Evolutionary conservation across 2,113 vertebrate genomes (phyloP).

Genomic region (Perognathus longimembris): DNA sequence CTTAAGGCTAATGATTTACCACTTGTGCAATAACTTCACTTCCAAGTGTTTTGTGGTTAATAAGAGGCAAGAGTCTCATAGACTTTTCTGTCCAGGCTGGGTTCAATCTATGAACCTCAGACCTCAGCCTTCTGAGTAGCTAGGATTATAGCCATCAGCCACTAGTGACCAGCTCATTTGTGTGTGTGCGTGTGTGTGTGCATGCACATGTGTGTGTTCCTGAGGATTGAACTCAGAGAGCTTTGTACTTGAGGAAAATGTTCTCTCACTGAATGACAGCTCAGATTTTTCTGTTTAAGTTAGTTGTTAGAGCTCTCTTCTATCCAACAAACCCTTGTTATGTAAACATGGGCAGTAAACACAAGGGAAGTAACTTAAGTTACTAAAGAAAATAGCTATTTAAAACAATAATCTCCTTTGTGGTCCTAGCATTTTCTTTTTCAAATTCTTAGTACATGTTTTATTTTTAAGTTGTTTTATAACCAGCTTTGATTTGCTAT

Average conservation of each 20-base stretch:
- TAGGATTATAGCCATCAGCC: too few relatives aligned
- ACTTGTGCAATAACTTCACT: too few relatives aligned
- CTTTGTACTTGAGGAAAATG: not conserved
- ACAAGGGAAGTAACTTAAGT: not conserved
- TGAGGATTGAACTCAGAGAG: not conserved
- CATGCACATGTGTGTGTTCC: too few relatives aligned
- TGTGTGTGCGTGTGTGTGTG: too few relatives aligned
- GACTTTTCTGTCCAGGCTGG: too few relatives aligned
- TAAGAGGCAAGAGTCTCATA: too few relatives aligned
- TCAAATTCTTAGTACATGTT: not conserved
- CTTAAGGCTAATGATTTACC: too few relatives aligned
- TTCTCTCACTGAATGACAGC: not conserved
- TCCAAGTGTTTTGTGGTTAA: too few relatives aligned
- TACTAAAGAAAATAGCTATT: constrained; percentile 20
- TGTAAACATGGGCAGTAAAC: not conserved
- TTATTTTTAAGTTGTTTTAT: not conserved
- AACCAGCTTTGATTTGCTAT: not conserved
- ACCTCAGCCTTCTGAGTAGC: too few relatives aligned
- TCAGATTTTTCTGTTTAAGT: not conserved
- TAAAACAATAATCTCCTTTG: not conserved
- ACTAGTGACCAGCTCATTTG: too few relatives aligned
- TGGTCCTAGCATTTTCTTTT: too few relatives aligned
- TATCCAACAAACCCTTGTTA: not conserved
- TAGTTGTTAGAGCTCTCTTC: not conserved
- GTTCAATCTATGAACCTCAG: too few relatives aligned